Evolutionary conservation across 2,888 invertebrate genomes (phyloP).

Genomic region (Meiosimyza platycephala): DNA sequence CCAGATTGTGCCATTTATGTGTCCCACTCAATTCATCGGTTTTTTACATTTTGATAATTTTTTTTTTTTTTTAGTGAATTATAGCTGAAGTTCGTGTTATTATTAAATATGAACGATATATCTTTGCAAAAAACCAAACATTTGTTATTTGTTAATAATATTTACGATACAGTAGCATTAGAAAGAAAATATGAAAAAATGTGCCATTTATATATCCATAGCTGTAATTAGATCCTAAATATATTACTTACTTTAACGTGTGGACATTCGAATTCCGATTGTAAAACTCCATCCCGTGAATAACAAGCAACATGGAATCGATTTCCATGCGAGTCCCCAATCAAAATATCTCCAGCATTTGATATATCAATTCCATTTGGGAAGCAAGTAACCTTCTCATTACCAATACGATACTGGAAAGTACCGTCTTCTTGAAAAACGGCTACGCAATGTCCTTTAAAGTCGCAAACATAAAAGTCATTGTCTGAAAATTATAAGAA

Average conservation of each 20-base stretch:
- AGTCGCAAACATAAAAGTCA: slow-evolving; percentile 96
- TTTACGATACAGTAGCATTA: too few species aligned
- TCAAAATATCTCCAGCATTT: slow-evolving; percentile 94
- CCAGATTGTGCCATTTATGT: too few species aligned
- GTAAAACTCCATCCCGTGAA: slow-evolving; percentile 85
- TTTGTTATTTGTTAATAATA: too few species aligned
- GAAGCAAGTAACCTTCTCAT: slow-evolving; percentile 95
- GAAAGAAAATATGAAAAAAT: too few species aligned
- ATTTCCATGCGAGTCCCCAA: slow-evolving; percentile 97
- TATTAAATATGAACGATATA: too few species aligned
- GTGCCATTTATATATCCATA: too few species aligned
- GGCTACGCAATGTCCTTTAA: slow-evolving; percentile 97
- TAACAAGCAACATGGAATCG: slow-evolving; percentile 97
- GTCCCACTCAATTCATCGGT: too few species aligned
- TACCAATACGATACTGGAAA: slow-evolving; percentile 93
- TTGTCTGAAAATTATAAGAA: slow-evolving; percentile 73
- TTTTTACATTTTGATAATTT: too few species aligned
- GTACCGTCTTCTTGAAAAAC: slow-evolving; percentile 94
- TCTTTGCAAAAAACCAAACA: too few species aligned
- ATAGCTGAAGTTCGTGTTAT: too few species aligned
- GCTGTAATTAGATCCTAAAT: too few species aligned
- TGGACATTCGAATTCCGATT: slow-evolving; percentile 96
- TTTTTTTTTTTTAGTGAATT: too few species aligned
- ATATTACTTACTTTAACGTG: slow-evolving; percentile 85
- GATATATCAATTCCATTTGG: slow-evolving; percentile 98